Evolutionary conservation across 1,140 invertebrate genomes (phyloP).

Genomic region (Subanguina moxae): DNA sequence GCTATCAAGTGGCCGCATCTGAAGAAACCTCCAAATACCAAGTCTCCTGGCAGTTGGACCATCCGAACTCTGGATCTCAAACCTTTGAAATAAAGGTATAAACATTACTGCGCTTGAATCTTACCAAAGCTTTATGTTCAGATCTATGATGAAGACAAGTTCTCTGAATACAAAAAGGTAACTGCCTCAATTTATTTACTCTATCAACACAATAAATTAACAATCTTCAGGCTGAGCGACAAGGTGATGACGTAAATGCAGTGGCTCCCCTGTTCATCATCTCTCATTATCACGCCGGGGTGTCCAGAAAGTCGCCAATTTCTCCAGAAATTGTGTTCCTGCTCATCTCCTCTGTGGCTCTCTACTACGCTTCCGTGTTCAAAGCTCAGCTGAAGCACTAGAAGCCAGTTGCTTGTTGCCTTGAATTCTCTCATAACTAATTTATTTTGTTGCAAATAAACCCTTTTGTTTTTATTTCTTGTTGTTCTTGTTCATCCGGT

Average conservation of each 20-base stretch:
- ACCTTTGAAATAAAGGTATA: conserved; percentile 50
- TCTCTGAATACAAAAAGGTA: conserved; percentile 49
- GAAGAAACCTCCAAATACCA: conserved; percentile 58
- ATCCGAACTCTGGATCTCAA: conserved; percentile 42
- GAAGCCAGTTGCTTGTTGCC: background rate
- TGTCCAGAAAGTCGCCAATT: conserved; percentile 45
- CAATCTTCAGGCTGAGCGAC: conserved; percentile 59
- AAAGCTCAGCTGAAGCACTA: conserved; percentile 24
- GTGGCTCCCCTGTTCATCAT: conserved; percentile 60
- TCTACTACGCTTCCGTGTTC: conserved; percentile 44
- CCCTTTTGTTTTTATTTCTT: background rate
- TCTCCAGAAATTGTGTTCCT: conserved; percentile 51
- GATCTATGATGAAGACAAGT: conserved; percentile 52
- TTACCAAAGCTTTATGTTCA: too few species aligned
- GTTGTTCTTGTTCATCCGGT: too few species aligned
- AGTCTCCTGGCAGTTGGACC: conserved; percentile 48
- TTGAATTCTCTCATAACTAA: background rate
- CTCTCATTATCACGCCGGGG: conserved; percentile 58
- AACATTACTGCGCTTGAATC: too few species aligned
- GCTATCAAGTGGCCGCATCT: conserved; percentile 45
- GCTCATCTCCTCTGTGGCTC: conserved; percentile 33
- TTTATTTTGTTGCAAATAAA: background rate
- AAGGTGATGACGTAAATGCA: conserved; percentile 55
- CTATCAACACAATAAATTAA: conserved; percentile 4
- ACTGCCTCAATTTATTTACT: conserved; percentile 10